Evolutionary conservation across 2,113 vertebrate species (phyloP), one percentile per base, ranked within the genome.

Genomic region (Actinemys pallida): DNA sequence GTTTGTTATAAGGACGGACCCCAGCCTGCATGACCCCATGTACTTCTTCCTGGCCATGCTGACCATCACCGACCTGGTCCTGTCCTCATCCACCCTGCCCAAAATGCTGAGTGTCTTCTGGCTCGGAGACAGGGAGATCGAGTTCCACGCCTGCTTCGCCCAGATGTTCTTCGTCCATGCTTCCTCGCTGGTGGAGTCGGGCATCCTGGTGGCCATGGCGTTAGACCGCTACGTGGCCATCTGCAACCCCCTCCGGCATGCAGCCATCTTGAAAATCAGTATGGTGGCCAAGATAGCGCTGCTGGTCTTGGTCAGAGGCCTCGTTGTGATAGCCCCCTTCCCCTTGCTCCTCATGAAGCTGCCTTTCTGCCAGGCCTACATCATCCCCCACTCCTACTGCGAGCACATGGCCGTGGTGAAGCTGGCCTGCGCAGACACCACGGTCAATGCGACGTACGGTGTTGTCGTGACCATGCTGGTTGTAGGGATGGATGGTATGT

Each of bases 401-500:
- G 94, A 97, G 56, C 96, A 97, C 62, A 97, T 97, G 93, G 95
- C 92, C n/a, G 90, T 96, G 62, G 93, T 93, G 25, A 93, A 93
- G 52, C 59, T 95, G 86, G 95, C 97, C 29, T 97, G 96, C 29
- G 91, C 94, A 3, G 88, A 95, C 45, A 79, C 90, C 42, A 90
- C 90, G 49, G 62, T 92, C n/a, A 97, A 96, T 50, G 75, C 92
- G 1, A 5, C 94, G 27, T 97, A 96, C 65, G 95, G 93, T 2
- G 35, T 96, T 6, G 57, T 93, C 59, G 85, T 93, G 17, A 89
- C 96, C 9, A 80, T 95, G 8, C 11, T 96, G 54, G 93, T 97
- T 62, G 91, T 90, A 1, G 89, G 57, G 13, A 91, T 97, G 75
- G 94, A 96, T 25, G 86, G 95, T 29, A 2, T 94, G 29, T 96